A percentile compares a stretch with the other conserved stretches of the same genome.
Conservation (phyloP, 2,888 invertebrate species). For the Eudasyphora cyanicolor region DNA sequence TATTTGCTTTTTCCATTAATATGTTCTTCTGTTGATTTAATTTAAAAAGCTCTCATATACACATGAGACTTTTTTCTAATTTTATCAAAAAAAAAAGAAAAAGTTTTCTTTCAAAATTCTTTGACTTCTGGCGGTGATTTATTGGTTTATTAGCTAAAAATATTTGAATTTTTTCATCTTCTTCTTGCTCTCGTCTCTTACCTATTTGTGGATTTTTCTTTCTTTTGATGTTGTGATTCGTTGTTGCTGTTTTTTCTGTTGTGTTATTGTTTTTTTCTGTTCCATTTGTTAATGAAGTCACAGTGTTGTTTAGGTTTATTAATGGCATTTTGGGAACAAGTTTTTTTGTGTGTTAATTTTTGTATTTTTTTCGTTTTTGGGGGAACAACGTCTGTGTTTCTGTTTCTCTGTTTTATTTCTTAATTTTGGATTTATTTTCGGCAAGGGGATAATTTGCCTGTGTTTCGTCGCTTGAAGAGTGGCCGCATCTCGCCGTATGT, state of each 20-base stretch:
- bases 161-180: slow-evolving; percentile 22
- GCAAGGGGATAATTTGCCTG: not conserved
- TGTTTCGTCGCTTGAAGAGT: not conserved
- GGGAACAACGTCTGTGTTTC: not conserved
- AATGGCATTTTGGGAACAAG: not conserved
- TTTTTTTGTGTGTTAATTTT: slow-evolving; percentile 6
- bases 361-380: slow-evolving; percentile 4
- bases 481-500: not conserved
- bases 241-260: slow-evolving; percentile 29
- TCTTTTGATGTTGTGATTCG: slow-evolving; percentile 47
- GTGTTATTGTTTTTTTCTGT: not conserved
- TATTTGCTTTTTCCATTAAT: slow-evolving; percentile 9
- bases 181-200: not conserved
- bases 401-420: slow-evolving; percentile 27
- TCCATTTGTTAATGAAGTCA: slow-evolving; percentile 64
- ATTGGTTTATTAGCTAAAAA: slow-evolving; percentile 67
- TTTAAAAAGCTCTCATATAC: slow-evolving; percentile 8
- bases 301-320: slow-evolving; percentile 11
- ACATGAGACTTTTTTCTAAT: not conserved
- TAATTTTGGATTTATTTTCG: slow-evolving; percentile 10
- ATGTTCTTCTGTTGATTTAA: slow-evolving; percentile 27
- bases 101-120: not conserved
- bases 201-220: slow-evolving; percentile 3
- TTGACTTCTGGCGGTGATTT: slow-evolving; percentile 70
- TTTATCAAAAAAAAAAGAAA: slow-evolving; percentile 14